phyloP scores from a whole-genome alignment of 2,888 invertebrate species.

The Plagodis dolabraria region DNA sequence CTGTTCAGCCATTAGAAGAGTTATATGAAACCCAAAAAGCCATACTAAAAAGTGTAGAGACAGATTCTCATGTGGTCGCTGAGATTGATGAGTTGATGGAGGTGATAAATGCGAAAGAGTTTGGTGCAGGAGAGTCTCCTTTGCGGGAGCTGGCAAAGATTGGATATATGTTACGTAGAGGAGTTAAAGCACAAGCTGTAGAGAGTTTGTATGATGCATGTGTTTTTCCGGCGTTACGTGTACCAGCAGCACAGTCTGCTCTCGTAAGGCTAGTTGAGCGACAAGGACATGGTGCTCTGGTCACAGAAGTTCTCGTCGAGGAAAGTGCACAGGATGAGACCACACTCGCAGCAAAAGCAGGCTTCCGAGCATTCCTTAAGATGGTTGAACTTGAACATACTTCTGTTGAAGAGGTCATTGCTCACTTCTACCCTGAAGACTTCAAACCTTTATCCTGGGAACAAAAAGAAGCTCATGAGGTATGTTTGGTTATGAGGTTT shows the following conservation, averaged over 20 bases:
- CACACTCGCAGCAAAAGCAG: constrained; percentile 90
- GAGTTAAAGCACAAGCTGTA: constrained; percentile 90
- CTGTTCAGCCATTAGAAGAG: constrained; percentile 79
- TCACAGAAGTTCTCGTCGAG: constrained; percentile 92
- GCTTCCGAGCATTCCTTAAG: constrained; percentile 93
- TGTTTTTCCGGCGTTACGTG: constrained; percentile 91
- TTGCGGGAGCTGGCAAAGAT: constrained; percentile 93
- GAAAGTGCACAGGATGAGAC: constrained; percentile 92
- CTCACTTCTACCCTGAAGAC: constrained; percentile 93
- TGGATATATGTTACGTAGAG: constrained; percentile 90
- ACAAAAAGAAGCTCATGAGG: constrained; percentile 88
- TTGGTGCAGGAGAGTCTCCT: constrained; percentile 92
- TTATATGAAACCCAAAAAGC: constrained; percentile 84
- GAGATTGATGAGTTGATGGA: constrained; percentile 91
- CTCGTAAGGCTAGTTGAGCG: constrained; percentile 93
- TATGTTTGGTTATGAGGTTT: no score
- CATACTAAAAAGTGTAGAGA: constrained; percentile 81
- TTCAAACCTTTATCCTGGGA: constrained; percentile 93
- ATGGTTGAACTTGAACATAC: constrained; percentile 93
- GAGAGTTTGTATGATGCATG: constrained; percentile 91
- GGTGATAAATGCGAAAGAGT: constrained; percentile 90
- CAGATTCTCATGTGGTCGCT: constrained; percentile 85
- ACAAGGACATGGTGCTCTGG: constrained; percentile 91
- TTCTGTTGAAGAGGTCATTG: constrained; percentile 93
- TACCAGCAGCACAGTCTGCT: constrained; percentile 93